Evolutionary conservation across 2,113 vertebrate species (phyloP), one percentile per base, ranked within the genome.

Genomic region (Limnothrissa miodon): DNA sequence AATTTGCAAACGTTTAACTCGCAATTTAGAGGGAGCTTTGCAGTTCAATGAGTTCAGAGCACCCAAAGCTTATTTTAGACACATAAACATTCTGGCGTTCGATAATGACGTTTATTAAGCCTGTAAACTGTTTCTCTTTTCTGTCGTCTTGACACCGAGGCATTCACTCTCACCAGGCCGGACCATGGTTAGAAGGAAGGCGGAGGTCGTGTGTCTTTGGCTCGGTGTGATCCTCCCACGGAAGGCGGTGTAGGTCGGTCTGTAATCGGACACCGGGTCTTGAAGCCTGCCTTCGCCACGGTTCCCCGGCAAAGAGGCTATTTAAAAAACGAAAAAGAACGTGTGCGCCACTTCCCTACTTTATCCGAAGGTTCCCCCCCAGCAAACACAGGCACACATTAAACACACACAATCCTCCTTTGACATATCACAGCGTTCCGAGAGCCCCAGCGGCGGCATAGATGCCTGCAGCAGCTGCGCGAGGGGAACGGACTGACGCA

Each of bases 191-290:
- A 82, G 78, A 80, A 84, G 85, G 85, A 82, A 80, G 88, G 78
- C 84, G 78, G 86, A 81, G 81, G 78, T 83, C 84, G 85, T 62
- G 78, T 79, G 78, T 39, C 84, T 25, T 82, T 13, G 62, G 78
- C 83, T 88, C 90, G 80, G 82, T 82, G 89, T 89, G 89, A 74
- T 92, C 95, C 95, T 95, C 94, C 96, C 95, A 93, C 93, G 90
- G 93, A 94, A 95, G 95, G 94, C 93, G 91, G 94, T 92, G 83
- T 93, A 93, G 81, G 94, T 95, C 93, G 95, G 96, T 91, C 93
- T 97, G 98, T 96, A 99, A 98, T 95, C 94, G 91, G 98, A 99
- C 95, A 97, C 97, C 96, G 25, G 66, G 95, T 91, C 90, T 87
- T 92, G 83, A 91, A 93, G 88, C 90, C 66, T 88, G 91, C 93